Base-by-base conservation (phyloP, 2,113 vertebrate species). In the Amia ocellicauda region DNA sequence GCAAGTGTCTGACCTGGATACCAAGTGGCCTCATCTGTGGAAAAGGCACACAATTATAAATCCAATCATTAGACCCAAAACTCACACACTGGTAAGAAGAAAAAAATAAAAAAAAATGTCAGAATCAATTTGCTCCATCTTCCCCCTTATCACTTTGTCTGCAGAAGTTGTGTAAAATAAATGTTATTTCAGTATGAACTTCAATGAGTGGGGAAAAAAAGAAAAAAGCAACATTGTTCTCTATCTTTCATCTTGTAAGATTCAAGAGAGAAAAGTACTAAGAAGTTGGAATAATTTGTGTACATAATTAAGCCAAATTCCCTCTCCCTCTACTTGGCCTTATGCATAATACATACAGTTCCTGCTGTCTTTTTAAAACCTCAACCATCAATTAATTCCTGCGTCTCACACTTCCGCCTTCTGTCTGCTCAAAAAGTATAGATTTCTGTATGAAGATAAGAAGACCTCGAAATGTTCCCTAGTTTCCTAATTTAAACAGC, bases 11-110 rank as follows among this genome's bases (percentile, higher is more conserved):
- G 92, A 80, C 89, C 88, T 3, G 80, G 73, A 66, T 87, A 79
- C 95, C 94, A 98, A 1, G 86, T 83, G 7, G 85, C 40, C 31
- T 86, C 91, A 76, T 95, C 96, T 99, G 78, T 27, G n/a, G n/a
- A 80, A 51, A 31, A 70, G 45, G 63, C 22, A 65, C 13, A 51
- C 31, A 5, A 36, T 36, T 36, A 11, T 36, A 36, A 1, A n/a
- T n/a, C 31, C 31, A 5, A 36, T 11, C 31, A 36, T 36, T 11
- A 36, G 31, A 36, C 5, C 1, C 5, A 36, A 36, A 11, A 36
- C 31, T 36, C 31, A 5, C 31, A 36, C 31, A 36, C 11, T 36
- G 31, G 5, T 36, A 7, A 36, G n/a, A n/a, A n/a, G n/a, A n/a
- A n/a, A n/a, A n/a, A n/a, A n/a, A n/a, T n/a, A n/a, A n/a, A n/a